Evolutionary conservation across 2,888 invertebrate species (phyloP).

Genomic region (Teleogryllus oceanicus): DNA sequence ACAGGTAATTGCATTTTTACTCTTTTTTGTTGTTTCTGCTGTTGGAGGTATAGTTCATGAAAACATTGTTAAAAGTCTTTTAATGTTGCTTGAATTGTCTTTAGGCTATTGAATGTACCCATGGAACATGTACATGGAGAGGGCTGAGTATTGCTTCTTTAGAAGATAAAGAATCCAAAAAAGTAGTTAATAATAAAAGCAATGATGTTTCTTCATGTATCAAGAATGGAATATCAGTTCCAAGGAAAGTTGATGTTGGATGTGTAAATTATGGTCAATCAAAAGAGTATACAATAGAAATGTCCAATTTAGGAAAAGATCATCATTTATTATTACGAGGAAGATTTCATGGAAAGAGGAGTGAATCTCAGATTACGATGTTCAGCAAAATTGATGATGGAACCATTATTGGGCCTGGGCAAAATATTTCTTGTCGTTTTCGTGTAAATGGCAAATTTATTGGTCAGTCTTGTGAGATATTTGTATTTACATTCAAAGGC

Average conservation of each 20-base stretch:
- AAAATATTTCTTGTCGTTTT: slow-evolving; percentile 50
- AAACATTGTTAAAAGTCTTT: too few relatives aligned
- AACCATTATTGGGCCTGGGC: slow-evolving; percentile 48
- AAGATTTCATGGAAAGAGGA: slow-evolving; percentile 53
- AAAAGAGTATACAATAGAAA: slow-evolving; percentile 49
- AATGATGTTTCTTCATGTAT: slow-evolving; percentile 41
- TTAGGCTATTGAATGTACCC: slow-evolving; percentile 59
- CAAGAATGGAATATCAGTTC: slow-evolving; percentile 55
- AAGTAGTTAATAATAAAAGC: slow-evolving; percentile 34
- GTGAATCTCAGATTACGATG: slow-evolving; percentile 54
- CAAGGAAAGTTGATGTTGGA: slow-evolving; percentile 48
- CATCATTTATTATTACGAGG: slow-evolving; percentile 52
- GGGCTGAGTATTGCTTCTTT: slow-evolving; percentile 51
- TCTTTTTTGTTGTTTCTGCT: background rate
- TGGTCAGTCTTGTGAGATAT: slow-evolving; percentile 59
- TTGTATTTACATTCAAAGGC: slow-evolving; percentile 58
- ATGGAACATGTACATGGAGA: slow-evolving; percentile 58
- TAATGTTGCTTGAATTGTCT: background rate
- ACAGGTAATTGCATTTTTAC: slow-evolving; percentile 54
- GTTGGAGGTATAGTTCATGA: background rate
- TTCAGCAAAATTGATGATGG: slow-evolving; percentile 47
- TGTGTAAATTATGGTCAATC: slow-evolving; percentile 48
- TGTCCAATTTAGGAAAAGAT: slow-evolving; percentile 50
- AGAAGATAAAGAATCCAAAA: background rate
- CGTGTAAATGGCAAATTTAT: slow-evolving; percentile 57